Evolutionary conservation across 2,888 invertebrate genomes (phyloP).

Genomic region (Pimpla rufipes): DNA sequence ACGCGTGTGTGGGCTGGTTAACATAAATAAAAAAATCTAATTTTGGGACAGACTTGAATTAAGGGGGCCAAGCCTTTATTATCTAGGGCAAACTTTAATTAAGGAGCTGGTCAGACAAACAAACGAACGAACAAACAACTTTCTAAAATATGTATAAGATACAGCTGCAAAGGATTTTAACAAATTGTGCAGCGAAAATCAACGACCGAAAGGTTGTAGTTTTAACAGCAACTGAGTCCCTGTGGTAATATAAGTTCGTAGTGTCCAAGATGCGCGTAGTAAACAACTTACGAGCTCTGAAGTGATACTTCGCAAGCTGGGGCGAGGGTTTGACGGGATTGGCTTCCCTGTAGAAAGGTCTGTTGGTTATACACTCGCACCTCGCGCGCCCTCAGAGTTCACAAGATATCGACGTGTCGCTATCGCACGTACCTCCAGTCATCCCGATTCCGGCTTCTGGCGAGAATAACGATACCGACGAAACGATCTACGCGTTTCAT

Average conservation of each 20-base stretch:
- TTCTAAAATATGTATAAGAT: no score
- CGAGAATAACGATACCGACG: constrained; percentile 69
- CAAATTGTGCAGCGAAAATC: background rate
- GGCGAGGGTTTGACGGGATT: background rate
- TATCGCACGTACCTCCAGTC: constrained; percentile 73
- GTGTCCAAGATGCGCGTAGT: constrained; percentile 18
- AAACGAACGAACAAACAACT: no score
- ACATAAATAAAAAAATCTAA: no score
- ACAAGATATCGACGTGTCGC: constrained; percentile 70
- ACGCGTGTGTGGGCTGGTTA: no score
- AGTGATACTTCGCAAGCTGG: constrained; percentile 6
- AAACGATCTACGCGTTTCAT: constrained; percentile 68
- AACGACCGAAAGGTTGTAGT: background rate
- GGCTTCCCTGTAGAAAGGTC: constrained; percentile 33
- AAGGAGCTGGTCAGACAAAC: no score
- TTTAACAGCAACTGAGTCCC: background rate
- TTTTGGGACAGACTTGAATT: no score
- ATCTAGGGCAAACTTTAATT: no score
- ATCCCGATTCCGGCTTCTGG: constrained; percentile 16
- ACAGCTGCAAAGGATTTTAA: background rate
- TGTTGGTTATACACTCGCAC: constrained; percentile 36
- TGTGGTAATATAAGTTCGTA: constrained; percentile 35
- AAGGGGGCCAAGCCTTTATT: no score
- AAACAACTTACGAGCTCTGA: constrained; percentile 42
- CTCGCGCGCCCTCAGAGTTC: constrained; percentile 22